Evolutionary conservation across 2,888 invertebrate species (phyloP), one percentile per base, ranked within the genome.

Genomic region (Himalopsyche japonica): DNA sequence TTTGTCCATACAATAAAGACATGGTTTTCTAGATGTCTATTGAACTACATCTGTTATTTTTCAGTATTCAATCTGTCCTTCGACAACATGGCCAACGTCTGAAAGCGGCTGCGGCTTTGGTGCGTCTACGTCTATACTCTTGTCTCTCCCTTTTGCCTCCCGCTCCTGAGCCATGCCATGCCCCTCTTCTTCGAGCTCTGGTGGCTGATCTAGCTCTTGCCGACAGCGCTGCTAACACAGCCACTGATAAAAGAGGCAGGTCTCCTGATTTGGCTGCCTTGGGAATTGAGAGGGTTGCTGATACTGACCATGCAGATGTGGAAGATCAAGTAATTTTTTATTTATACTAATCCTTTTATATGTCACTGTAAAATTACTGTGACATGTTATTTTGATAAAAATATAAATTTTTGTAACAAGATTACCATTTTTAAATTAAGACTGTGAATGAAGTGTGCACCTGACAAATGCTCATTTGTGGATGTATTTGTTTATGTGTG

Each of bases 141-240:
- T 88, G 84, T 78, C 91, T 98, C 12, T 92, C 95, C 8, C 90
- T 96, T 76, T 91, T 97, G 80, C 96, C 97, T 24, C 94, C 97
- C 32, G 95, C 95, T 0, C 95, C 96, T 90, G 97, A 97, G 93
- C 94, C 94, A 86, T 96, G 95, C 24, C 97, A 98, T 88, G 97
- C 98, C 27, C 96, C 97, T 89, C 92, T 99, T 81, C 91, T 98
- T 86, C 93, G 98, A 88, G 96, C 98, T 93, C 92, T 99, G 79
- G 99, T 97, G 7, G 97, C 98, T 0, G 99, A 99, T 90, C 96
- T 99, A 88, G 99, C 98, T 0, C 91, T 98, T 20, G 96, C 98
- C 0, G 99, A 99, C 89, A 98, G 98, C 89, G 96, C 96, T 30
- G 97, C 98, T 15, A 97, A 97, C 88, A 98, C 98, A 3, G 97